Evolutionary conservation across 2,113 vertebrate species (phyloP), one percentile per base, ranked within the genome.

Genomic region (Heloderma charlesbogerti): DNA sequence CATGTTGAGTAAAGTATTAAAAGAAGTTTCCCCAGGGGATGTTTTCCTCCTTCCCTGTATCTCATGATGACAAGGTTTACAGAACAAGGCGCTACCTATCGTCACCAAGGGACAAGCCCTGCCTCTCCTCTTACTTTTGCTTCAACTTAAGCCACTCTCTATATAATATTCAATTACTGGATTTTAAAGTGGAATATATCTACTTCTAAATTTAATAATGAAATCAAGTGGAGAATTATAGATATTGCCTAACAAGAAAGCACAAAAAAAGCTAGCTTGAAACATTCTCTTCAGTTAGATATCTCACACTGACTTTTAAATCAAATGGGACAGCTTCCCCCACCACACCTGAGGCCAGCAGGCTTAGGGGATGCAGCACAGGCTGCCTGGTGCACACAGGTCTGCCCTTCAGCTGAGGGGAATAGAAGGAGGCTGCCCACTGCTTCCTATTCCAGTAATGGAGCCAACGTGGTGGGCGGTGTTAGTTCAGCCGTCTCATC

Each of bases 31-130:
- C 93, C 82, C 81, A 15, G 29, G 54, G 57, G 63, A 93, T 37
- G 78, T 89, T 40, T 91, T 85, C 74, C 89, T 89, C 84, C 88
- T 92, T 90, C 31, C 34, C 86, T 91, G 72, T 25, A 54, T 80
- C 94, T 91, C 78, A 92, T 90, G 88, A 91, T 92, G 80, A 48
- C 91, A 94, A 7, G 92, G 92, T 94, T 96, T 93, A 93, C 48
- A 45, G 66, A 8, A 25, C 40, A 88, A 89, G 80, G 66, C 72
- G 34, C 40, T 75, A 90, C 57, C 87, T 37, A 18, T 77, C 54
- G 60, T 48, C n/a, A 29, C 27, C 48, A 78, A 40, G 18, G 45
- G 54, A 67, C 2, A 51, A 78, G 71, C 29, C 27, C 90, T 86
- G 71, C 54, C 45, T 92, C 75, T 69, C 57, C 4, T 63, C 81